Conservation (phyloP, 2,888 invertebrate genomes). For the Acanthopleura granulata region DNA sequence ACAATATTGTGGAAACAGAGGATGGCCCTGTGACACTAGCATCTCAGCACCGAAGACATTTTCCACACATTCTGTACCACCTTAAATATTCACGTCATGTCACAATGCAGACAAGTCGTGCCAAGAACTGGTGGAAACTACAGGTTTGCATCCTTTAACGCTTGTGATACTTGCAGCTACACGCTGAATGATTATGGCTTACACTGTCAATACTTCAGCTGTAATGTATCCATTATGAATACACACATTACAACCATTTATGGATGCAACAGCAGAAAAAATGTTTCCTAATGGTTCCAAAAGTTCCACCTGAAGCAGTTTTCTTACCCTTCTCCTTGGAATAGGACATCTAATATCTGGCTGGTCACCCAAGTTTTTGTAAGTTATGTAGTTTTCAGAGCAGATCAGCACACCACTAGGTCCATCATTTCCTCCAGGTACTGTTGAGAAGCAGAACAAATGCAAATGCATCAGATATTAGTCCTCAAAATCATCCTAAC, state of each 20-base stretch:
- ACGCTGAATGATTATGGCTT: no score
- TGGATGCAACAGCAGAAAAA: no score
- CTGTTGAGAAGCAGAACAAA: slow-evolving; percentile 67
- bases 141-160: neutral
- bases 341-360: slow-evolving; percentile 97
- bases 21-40: neutral
- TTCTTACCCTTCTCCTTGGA: slow-evolving; percentile 83
- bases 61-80: slow-evolving; percentile 7
- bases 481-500: no score
- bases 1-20: slow-evolving; percentile 10
- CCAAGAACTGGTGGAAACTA: slow-evolving; percentile 15
- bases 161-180: no score
- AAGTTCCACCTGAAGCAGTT: no score
- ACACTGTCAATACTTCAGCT: no score
- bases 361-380: slow-evolving; percentile 99
- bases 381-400: slow-evolving; percentile 98
- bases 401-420: slow-evolving; percentile 99
- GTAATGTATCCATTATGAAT: no score
- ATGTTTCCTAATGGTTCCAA: no score
- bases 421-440: slow-evolving; percentile 92
- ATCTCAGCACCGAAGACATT: slow-evolving; percentile 12
- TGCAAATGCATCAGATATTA: no score
- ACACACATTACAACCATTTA: no score
- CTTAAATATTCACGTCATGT: slow-evolving; percentile 13
- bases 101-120: neutral